A percentile compares a stretch with the other conserved stretches of the same genome.
These are phyloP conservation scores for Zelostemma sp. DNA, from an alignment of 1,140 invertebrate genomes.

Conservation along the genomic window DNA sequence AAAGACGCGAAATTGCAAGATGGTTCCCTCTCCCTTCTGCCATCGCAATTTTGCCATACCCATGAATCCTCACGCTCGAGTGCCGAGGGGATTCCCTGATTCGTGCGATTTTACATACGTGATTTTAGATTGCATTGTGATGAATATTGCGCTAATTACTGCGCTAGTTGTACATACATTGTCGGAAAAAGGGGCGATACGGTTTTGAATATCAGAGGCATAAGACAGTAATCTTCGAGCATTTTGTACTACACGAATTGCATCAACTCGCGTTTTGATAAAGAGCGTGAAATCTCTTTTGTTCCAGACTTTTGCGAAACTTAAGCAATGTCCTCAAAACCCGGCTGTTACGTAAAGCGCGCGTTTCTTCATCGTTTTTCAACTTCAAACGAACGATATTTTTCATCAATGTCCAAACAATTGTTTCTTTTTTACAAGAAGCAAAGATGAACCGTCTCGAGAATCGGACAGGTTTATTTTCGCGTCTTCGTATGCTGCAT, in stretches of 20 bases:
- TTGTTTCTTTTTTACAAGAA: neutral
- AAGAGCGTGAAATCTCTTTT: conserved; percentile 6
- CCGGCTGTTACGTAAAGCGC: neutral
- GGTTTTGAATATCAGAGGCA: conserved; percentile 47
- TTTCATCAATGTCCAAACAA: neutral
- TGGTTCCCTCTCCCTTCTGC: conserved; percentile 49
- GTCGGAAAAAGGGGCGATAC: conserved; percentile 40
- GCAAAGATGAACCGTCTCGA: conserved; percentile 6
- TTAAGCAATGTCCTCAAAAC: neutral
- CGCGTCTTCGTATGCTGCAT: conserved; percentile 37
- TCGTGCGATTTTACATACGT: conserved; percentile 41
- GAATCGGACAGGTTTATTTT: conserved; percentile 42
- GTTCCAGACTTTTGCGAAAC: neutral
- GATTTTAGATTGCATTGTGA: conserved; percentile 41
- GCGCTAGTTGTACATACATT: conserved; percentile 30
- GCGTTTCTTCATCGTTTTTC: neutral
- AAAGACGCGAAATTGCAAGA: conserved; percentile 59
- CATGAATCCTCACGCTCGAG: conserved; percentile 36
- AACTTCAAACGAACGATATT: too few relatives aligned
- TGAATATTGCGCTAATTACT: conserved; percentile 49
- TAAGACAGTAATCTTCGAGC: conserved; percentile 18
- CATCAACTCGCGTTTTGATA: neutral
- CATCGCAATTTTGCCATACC: conserved; percentile 52
- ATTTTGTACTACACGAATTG: conserved; percentile 33
- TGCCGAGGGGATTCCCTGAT: conserved; percentile 42